phyloP scores from a whole-genome alignment of 2,797 vertebrate genomes.

The Melanotaenia nigrans region DNA sequence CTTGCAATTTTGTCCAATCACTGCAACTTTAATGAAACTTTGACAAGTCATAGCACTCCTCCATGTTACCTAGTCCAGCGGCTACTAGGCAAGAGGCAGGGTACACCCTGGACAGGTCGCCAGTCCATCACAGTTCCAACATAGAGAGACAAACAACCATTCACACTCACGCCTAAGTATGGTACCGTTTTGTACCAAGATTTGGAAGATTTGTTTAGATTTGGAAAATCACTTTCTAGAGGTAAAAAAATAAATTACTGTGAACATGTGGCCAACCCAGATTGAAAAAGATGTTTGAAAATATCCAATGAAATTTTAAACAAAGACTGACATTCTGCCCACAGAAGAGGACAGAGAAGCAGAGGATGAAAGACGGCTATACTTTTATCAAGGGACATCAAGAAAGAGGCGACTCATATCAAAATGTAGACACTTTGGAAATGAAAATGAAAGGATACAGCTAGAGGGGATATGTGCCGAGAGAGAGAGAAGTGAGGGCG shows the following conservation, averaged over 20 bases:
- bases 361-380: neutral
- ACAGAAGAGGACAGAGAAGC: neutral
- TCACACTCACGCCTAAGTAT: too few relatives aligned
- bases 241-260: neutral
- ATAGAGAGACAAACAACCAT: too few relatives aligned
- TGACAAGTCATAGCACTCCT: too few relatives aligned
- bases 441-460: slow-evolving; percentile 40
- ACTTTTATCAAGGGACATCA: neutral
- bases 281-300: neutral
- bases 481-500: neutral
- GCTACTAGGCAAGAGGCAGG: too few relatives aligned
- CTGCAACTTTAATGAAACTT: too few relatives aligned
- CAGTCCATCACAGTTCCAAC: too few relatives aligned
- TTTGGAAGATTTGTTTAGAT: neutral
- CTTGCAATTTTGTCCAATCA: too few relatives aligned
- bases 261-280: neutral
- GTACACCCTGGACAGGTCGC: too few relatives aligned
- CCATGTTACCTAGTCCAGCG: too few relatives aligned
- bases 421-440: slow-evolving; percentile 29
- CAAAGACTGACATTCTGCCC: neutral
- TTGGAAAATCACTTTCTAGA: neutral
- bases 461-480: neutral
- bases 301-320: slow-evolving; percentile 1
- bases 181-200: too few relatives aligned
- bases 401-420: neutral